phyloP scores from a whole-genome alignment of 2,113 vertebrate species.

The Todiramphus chloris region DNA sequence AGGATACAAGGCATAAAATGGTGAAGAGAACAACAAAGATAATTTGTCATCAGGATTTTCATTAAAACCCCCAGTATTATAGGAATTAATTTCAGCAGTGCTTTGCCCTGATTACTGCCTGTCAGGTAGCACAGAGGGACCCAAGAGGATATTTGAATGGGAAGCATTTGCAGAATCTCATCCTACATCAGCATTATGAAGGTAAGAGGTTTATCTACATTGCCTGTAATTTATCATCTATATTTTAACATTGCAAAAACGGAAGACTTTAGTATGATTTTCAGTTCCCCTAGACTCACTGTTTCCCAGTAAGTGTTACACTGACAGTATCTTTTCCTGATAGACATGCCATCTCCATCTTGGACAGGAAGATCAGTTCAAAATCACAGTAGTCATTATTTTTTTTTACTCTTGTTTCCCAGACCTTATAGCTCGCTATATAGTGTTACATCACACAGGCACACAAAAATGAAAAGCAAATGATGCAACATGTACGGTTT shows the following conservation, averaged over 20 bases:
- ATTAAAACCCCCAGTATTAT: slow-evolving; percentile 16
- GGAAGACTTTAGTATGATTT: not conserved
- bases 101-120: slow-evolving; percentile 49
- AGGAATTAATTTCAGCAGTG: slow-evolving; percentile 30
- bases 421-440: not conserved
- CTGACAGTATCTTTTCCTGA: not conserved
- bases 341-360: not conserved
- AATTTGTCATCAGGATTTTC: slow-evolving; percentile 61
- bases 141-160: slow-evolving; percentile 32
- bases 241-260: slow-evolving; percentile 3
- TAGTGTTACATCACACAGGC: not conserved
- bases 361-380: not conserved
- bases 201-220: slow-evolving; percentile 12
- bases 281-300: not conserved
- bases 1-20: not conserved
- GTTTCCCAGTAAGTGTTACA: not conserved
- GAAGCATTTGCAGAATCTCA: not conserved
- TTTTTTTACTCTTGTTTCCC: not conserved
- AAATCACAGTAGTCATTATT: not conserved
- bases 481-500: not conserved
- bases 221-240: not conserved
- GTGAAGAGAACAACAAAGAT: slow-evolving; percentile 31
- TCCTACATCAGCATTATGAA: not conserved
- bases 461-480: not conserved
- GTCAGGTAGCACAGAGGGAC: not conserved